Evolutionary conservation across 1,140 invertebrate species (phyloP), one percentile per base, ranked within the genome.

Genomic region (Achroia grisella): DNA sequence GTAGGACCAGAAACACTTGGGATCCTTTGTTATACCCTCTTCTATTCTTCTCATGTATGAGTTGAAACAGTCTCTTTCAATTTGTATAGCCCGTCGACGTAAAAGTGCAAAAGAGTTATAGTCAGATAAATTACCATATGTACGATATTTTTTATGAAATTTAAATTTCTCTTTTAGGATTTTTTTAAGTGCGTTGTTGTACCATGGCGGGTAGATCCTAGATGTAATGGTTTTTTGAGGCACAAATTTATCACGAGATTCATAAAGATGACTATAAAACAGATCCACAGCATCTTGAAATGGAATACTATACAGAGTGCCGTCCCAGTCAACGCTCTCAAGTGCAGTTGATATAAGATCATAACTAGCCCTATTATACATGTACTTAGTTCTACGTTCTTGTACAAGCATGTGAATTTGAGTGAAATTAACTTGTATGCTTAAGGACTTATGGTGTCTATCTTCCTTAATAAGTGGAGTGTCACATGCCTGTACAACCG

Each of bases 161-260:
- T 52, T 52, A n/a, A 17, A n/a, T 39, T 52, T 52, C 13, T 52
- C 50, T 44, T 46, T 52, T 43, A 53, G 9, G n/a, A 10, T 14
- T 30, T 39, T 48, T 43, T 32, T 36, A 33, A 10, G 47, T 10
- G 8, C 44, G 12, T 23, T 8, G 23, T n/a, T 32, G 34, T 32
- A 52, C 50, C 50, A 52, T 2, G 32, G 12, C 6, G 50, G 50
- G 27, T 36, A 42, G n/a, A 8, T 9, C 9, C 30, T 10, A 11
- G 17, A 8, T 5, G 0, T 9, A 8, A 10, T 4, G 39, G 10
- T 10, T 37, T 40, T 44, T 4, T 15, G 10, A 23, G 48, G 48
- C 3, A 51, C n/a, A 36, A 34, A 45, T 30, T 40, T 30, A 33
- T 39, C 32, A 5, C 42, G 11, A 0, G 45, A 14, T 8, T 27